Conservation (phyloP, 2,113 vertebrate genomes). For the Lophotis ruficrista region DNA sequence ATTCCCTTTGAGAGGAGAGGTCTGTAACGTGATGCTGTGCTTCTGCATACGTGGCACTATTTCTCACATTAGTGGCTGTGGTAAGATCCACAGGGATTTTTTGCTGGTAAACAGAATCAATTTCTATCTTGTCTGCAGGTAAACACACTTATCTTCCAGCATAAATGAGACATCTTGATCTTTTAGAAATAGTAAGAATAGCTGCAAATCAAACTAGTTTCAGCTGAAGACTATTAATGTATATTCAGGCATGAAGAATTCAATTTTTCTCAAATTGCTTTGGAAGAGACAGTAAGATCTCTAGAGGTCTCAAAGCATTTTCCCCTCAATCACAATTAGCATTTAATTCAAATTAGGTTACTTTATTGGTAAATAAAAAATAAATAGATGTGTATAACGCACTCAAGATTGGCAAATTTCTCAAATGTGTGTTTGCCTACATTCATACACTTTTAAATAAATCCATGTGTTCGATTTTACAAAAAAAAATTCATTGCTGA, state of each 20-base stretch:
- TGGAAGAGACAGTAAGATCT: background rate
- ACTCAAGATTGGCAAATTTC: background rate
- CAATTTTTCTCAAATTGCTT: background rate
- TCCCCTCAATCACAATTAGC: constrained; percentile 26
- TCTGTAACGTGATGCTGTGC: constrained; percentile 13
- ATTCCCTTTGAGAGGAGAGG: constrained; percentile 19
- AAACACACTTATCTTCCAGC: constrained; percentile 32
- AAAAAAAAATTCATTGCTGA: background rate
- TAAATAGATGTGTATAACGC: background rate
- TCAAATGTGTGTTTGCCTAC: background rate
- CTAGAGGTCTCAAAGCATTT: constrained; percentile 28
- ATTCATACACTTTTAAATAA: background rate
- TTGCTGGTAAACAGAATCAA: constrained; percentile 23
- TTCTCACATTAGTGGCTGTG: constrained; percentile 30
- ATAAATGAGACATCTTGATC: constrained; percentile 23
- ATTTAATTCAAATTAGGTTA: constrained; percentile 35
- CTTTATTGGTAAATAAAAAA: constrained; percentile 42
- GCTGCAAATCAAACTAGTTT: constrained; percentile 35
- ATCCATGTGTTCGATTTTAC: background rate
- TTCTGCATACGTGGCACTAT: constrained; percentile 8
- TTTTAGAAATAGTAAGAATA: constrained; percentile 38
- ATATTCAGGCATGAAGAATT: constrained; percentile 43
- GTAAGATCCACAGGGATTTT: background rate
- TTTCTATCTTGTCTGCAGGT: constrained; percentile 37
- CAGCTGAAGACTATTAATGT: constrained; percentile 20